Evolutionary conservation across 2,113 vertebrate species (phyloP), one percentile per base, ranked within the genome.

Genomic region (Rafetus swinhoei): DNA sequence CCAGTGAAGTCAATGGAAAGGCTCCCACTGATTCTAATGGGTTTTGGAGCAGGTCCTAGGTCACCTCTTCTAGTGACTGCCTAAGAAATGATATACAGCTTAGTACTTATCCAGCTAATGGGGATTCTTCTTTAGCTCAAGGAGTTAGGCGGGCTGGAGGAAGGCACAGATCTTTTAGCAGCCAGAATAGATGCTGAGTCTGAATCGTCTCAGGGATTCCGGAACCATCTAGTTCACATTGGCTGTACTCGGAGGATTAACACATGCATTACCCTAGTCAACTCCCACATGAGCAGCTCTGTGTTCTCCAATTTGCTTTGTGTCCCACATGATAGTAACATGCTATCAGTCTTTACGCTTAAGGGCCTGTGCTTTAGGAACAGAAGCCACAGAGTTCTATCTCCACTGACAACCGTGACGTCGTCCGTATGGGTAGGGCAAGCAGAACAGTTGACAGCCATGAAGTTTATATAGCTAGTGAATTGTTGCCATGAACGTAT

Each of bases 401-500:
- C 93, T 93, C 94, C 94, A 93, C 74, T 97, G 97, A 97, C 97
- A 97, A 97, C 97, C 97, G 94, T 97, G 97, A 97, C 92, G 62
- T 95, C 92, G 62, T 95, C 93, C 95, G 55, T 89, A 96, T 62
- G 82, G 97, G 92, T 83, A 92, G 83, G 60, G 95, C 79, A 93
- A 91, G 96, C 92, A 97, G 86, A 95, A 94, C 69, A 90, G 79
- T 94, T 97, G 97, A 97, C 97, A 97, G 94, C 97, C 97, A 97
- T 97, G 97, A 97, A 92, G 96, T 91, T n/a, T 95, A 92, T 82
- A 87, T 82, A 95, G 96, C 89, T 79, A 93, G 76, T 50, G 95
- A 96, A 97, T 95, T 93, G 95, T 94, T 97, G 96, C 95, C 96
- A 93, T 96, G 94, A 79, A 89, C 93, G 94, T 95, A 97, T 95